A percentile compares a stretch with the other conserved stretches of the same genome.
Evolutionary conservation across 2,888 invertebrate genomes (phyloP).

Genomic region (Stenchaetothrips biformis): DNA sequence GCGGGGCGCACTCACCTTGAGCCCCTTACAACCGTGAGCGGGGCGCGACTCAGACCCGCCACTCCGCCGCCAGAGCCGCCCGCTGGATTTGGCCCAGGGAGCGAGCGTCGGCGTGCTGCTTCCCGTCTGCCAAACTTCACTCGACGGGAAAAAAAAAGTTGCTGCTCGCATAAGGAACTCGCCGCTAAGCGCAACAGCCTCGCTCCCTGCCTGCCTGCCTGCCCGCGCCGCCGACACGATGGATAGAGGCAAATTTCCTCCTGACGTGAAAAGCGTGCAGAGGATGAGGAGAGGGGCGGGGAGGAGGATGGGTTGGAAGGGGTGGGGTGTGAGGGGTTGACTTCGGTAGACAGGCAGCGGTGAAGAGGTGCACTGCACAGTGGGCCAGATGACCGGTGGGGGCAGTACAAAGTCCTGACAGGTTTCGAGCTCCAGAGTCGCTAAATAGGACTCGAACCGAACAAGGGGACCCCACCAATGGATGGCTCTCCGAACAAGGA

Average conservation of each 20-base stretch:
- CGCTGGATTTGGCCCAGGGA: too few species aligned
- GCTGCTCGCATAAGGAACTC: background rate
- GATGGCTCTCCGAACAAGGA: too few species aligned
- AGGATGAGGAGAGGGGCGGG: background rate
- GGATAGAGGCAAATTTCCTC: conserved; percentile 19
- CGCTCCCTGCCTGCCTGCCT: conserved; percentile 24
- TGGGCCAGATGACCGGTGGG: background rate
- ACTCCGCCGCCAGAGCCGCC: background rate
- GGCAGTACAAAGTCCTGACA: too few species aligned
- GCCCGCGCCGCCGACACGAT: conserved; percentile 9
- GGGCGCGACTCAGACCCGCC: background rate
- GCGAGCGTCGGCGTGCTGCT: too few species aligned
- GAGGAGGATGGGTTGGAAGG: background rate
- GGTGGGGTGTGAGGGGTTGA: too few species aligned
- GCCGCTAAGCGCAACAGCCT: conserved; percentile 13
- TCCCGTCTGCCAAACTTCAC: too few species aligned
- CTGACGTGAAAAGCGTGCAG: background rate
- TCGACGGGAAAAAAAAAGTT: background rate
- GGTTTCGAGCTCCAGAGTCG: too few species aligned
- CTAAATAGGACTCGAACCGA: too few species aligned
- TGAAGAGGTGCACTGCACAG: background rate
- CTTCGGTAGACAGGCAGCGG: background rate
- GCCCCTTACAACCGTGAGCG: too few species aligned
- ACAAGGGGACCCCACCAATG: too few species aligned
- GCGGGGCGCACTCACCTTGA: background rate